phyloP scores from a whole-genome alignment of 2,888 invertebrate species.

The Tetragonula carbonaria region DNA sequence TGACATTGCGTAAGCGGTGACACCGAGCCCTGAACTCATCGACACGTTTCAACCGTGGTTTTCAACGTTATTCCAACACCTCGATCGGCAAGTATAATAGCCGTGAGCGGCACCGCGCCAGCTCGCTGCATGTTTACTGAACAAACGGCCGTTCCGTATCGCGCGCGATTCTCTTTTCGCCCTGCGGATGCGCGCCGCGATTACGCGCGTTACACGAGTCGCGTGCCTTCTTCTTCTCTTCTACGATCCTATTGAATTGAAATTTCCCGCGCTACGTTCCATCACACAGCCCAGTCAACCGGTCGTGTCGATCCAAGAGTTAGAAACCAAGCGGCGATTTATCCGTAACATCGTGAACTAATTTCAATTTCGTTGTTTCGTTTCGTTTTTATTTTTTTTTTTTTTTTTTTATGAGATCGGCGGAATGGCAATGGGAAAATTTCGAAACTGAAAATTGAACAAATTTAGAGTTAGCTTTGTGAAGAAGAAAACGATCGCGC shows the following conservation, averaged over 20 bases:
- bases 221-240: background rate
- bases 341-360: too few relatives aligned
- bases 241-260: background rate
- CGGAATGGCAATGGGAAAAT: too few relatives aligned
- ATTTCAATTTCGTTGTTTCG: too few relatives aligned
- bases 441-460: too few relatives aligned
- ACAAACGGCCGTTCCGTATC: constrained; percentile 50
- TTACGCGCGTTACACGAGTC: constrained; percentile 10
- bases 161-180: constrained; percentile 24
- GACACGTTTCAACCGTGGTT: constrained; percentile 34
- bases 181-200: constrained; percentile 26
- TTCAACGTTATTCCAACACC: constrained; percentile 38
- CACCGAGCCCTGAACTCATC: constrained; percentile 29
- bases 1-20: constrained; percentile 54
- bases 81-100: constrained; percentile 56
- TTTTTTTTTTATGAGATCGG: too few relatives aligned
- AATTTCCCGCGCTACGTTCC: constrained; percentile 5
- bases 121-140: constrained; percentile 57
- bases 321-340: too few relatives aligned
- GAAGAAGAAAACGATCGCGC: too few relatives aligned
- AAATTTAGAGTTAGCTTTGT: too few relatives aligned
- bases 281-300: background rate
- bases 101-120: constrained; percentile 35
- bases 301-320: too few relatives aligned
- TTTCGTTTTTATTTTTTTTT: too few relatives aligned